These are phyloP conservation scores for Semicossyphus pulcher DNA, from an alignment of 2,113 vertebrate genomes.

Conservation along the genomic window DNA sequence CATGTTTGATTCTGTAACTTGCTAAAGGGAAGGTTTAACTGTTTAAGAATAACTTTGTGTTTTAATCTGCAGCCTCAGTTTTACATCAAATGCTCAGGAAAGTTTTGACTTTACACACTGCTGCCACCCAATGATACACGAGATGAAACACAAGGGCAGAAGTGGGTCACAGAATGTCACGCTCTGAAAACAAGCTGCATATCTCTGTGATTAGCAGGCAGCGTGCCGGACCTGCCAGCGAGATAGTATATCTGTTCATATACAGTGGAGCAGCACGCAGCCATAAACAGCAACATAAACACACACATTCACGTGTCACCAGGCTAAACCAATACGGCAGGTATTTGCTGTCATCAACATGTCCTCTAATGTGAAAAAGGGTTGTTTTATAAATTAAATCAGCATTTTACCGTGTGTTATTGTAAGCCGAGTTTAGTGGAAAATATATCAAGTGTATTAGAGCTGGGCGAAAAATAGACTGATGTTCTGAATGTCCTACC, in stretches of 20 bases:
- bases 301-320: neutral
- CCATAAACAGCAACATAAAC: conserved; percentile 9
- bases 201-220: conserved; percentile 50
- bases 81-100: neutral
- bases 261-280: conserved; percentile 8
- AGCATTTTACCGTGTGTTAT: no score
- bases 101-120: conserved; percentile 15
- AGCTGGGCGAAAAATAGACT: no score
- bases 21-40: neutral
- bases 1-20: neutral
- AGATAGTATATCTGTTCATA: conserved; percentile 42
- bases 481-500: no score
- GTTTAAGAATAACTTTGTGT: neutral
- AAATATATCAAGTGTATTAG: no score
- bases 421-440: no score
- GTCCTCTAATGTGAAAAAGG: neutral
- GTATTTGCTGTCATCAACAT: neutral
- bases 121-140: conserved; percentile 41
- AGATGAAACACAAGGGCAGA: conserved; percentile 38
- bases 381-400: neutral
- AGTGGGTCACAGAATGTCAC: conserved; percentile 49
- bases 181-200: conserved; percentile 48
- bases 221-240: neutral
- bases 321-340: neutral
- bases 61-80: neutral